Conservation (phyloP, 2,888 invertebrate species). For the Sarcophaga subvicina region DNA sequence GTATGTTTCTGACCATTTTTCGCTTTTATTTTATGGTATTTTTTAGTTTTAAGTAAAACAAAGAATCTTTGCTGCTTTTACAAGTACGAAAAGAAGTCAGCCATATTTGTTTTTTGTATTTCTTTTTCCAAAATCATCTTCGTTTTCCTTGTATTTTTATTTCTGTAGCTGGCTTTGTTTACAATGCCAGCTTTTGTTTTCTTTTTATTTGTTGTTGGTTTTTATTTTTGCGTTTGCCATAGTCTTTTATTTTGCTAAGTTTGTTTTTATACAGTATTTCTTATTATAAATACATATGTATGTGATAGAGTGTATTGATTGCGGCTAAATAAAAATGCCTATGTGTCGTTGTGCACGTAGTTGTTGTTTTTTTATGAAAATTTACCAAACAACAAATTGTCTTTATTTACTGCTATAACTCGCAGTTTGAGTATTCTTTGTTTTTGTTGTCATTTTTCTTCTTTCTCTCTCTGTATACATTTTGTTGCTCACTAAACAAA, state of each 20-base stretch:
- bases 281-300: slow-evolving; percentile 4
- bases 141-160: background rate
- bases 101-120: slow-evolving; percentile 66
- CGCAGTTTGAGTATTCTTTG: slow-evolving; percentile 18
- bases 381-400: background rate
- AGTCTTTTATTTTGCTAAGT: slow-evolving; percentile 53
- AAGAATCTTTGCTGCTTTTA: background rate
- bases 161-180: slow-evolving; percentile 62
- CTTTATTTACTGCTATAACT: slow-evolving; percentile 38
- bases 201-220: slow-evolving; percentile 12
- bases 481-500: background rate
- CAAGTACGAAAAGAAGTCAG: slow-evolving; percentile 35
- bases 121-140: slow-evolving; percentile 9
- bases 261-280: slow-evolving; percentile 31
- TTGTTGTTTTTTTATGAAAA: slow-evolving; percentile 37
- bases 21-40: slow-evolving; percentile 36
- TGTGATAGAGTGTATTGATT: background rate
- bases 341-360: slow-evolving; percentile 15
- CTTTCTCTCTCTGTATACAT: background rate
- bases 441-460: slow-evolving; percentile 40
- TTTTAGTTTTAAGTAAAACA: slow-evolving; percentile 14
- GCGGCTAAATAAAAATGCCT: background rate
- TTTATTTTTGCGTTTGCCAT: slow-evolving; percentile 21
- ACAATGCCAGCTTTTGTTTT: slow-evolving; percentile 57
- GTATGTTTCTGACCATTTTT: slow-evolving; percentile 49